Evolutionary conservation across 2,113 vertebrate species (phyloP), one percentile per base, ranked within the genome.

Genomic region (Lamprotornis superbus): DNA sequence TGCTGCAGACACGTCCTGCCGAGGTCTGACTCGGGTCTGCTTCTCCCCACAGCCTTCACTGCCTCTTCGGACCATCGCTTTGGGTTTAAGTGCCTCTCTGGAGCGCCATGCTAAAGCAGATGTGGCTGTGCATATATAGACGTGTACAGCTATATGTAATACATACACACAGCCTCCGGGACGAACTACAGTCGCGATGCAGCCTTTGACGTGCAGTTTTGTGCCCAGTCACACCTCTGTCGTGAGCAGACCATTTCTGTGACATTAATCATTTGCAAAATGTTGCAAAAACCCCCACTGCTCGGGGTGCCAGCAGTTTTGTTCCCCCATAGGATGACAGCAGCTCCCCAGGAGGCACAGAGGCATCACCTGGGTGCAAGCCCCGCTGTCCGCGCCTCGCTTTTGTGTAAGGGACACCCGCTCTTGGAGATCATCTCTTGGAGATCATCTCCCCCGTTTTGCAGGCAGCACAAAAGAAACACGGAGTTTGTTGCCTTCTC

Each of bases 71-170:
- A 35, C 10, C 49, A 9, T 22, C 25, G 6, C 11, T 75, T 42
- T 18, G 6, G 3, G 61, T 76, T 61, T 37, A 13, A 33, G 22
- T 39, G 28, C 40, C 31, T 39, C 52, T 14, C 12, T 11, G 57
- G 33, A 86, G 57, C 40, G 57, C 37, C 23, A 2, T 7, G 15
- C 15, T 79, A 22, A 71, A 78, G 46, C 22, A 77, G 49, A 25
- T 21, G 49, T 28, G 57, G 16, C 35, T 44, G 17, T 10, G 7
- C 35, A 4, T 9, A 4, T 3, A 11, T 12, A 44, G 1, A 37
- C 10, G 3, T n/a, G 3, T 15, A 15, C 3, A 9, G 7, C 19
- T 61, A 0, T 18, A 9, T 12, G 11, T 17, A 21, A 1, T 3
- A 19, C 6, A 16, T 2, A 25, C 10, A 15, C 0, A 13, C 27